phyloP scores from a whole-genome alignment of 2,888 invertebrate species.

The Drosophila testacea region DNA sequence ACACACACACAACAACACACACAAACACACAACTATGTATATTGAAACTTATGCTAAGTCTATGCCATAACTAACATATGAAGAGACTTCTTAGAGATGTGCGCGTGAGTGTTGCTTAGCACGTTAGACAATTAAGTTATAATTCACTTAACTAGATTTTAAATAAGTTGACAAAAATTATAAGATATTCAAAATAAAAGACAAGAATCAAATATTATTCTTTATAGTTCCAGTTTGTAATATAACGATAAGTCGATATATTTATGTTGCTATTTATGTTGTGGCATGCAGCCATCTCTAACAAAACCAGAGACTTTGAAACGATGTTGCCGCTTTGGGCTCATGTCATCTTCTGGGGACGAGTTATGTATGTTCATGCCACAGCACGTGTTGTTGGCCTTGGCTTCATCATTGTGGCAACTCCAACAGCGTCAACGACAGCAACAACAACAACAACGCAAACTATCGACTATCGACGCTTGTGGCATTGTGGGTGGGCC shows the following conservation, averaged over 20 bases:
- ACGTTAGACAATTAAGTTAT: not conserved
- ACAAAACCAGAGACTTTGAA: not conserved
- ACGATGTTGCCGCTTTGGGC: slow-evolving; percentile 24
- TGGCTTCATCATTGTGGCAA: slow-evolving; percentile 57
- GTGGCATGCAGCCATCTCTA: slow-evolving; percentile 34
- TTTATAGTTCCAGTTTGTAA: too few relatives aligned
- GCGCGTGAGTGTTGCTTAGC: slow-evolving; percentile 4
- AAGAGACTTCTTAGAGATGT: slow-evolving; percentile 18
- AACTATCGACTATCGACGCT: slow-evolving; percentile 58
- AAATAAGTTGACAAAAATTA: too few relatives aligned
- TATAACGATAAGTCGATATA: not conserved
- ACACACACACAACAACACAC: slow-evolving; percentile 17
- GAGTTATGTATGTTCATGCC: slow-evolving; percentile 24
- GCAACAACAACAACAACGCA: slow-evolving; percentile 11
- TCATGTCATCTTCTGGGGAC: slow-evolving; percentile 40
- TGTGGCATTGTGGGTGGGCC: slow-evolving; percentile 71
- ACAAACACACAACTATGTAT: slow-evolving; percentile 1
- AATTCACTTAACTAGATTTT: too few relatives aligned
- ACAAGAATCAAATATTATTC: too few relatives aligned
- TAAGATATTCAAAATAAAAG: too few relatives aligned
- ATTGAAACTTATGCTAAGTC: slow-evolving; percentile 17
- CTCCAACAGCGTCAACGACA: slow-evolving; percentile 25
- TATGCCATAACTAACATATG: slow-evolving; percentile 25
- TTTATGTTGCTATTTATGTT: not conserved
- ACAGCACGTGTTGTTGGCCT: slow-evolving; percentile 74